phyloP scores from a whole-genome alignment of 1,140 invertebrate genomes.

The Diorhabda elongata region DNA sequence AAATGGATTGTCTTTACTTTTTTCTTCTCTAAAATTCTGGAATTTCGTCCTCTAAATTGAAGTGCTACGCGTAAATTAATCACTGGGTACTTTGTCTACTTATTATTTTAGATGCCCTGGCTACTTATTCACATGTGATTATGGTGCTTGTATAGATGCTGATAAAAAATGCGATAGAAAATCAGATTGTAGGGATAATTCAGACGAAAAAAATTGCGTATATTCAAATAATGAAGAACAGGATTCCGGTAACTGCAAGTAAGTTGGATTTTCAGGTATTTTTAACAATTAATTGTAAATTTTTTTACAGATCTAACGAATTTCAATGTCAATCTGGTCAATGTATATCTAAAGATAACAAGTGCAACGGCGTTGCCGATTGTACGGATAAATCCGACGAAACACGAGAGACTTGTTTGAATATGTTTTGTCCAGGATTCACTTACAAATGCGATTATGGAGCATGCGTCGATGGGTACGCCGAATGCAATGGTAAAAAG shows the following conservation, averaged over 20 bases:
- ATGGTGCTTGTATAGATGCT: constrained; percentile 53
- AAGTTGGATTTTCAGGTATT: background rate
- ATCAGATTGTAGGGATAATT: constrained; percentile 55
- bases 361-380: constrained; percentile 51
- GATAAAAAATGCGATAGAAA: constrained; percentile 54
- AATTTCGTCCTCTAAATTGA: too few relatives aligned
- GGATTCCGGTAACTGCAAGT: constrained; percentile 29
- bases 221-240: constrained; percentile 6
- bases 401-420: constrained; percentile 40
- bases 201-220: constrained; percentile 51
- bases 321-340: constrained; percentile 56
- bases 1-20: too few relatives aligned
- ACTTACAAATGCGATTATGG: constrained; percentile 40
- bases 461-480: constrained; percentile 36
- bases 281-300: background rate
- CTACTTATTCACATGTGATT: constrained; percentile 51
- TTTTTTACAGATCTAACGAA: constrained; percentile 31
- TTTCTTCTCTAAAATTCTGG: too few relatives aligned
- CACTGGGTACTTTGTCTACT: too few relatives aligned
- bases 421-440: constrained; percentile 32
- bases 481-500: constrained; percentile 53
- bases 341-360: constrained; percentile 54
- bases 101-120: constrained; percentile 33
- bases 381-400: constrained; percentile 65
- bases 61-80: too few relatives aligned